Evolutionary conservation across 2,888 invertebrate genomes (phyloP).

Genomic region (Idaea dimidiata): DNA sequence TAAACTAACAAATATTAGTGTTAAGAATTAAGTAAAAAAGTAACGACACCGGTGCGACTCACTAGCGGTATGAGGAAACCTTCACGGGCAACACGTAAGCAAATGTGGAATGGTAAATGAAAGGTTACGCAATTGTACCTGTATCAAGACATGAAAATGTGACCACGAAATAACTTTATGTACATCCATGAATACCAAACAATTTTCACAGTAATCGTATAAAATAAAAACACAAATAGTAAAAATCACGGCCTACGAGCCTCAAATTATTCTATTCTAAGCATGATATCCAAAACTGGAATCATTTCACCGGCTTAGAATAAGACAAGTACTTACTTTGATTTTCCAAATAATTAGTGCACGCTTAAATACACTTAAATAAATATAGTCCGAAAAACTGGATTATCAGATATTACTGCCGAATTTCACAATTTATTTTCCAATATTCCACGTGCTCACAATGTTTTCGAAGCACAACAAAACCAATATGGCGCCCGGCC

Average conservation of each 20-base stretch:
- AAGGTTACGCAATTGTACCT: conserved; percentile 76
- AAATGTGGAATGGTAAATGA: conserved; percentile 72
- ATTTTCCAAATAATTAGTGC: conserved; percentile 49
- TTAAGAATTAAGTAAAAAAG: conserved; percentile 2
- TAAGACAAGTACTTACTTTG: conserved; percentile 60
- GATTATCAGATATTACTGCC: conserved; percentile 60
- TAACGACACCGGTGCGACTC: conserved; percentile 54
- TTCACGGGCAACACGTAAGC: conserved; percentile 79
- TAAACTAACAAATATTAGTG: conserved; percentile 5
- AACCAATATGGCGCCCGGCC: conserved; percentile 82
- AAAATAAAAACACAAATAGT: conserved; percentile 9
- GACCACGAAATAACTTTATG: conserved; percentile 9
- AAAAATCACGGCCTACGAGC: conserved; percentile 26
- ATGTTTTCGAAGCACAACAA: conserved; percentile 84
- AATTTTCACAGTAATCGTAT: not conserved
- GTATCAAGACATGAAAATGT: conserved; percentile 42
- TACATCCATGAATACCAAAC: conserved; percentile 5
- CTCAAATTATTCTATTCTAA: conserved; percentile 27
- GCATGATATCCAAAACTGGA: conserved; percentile 56
- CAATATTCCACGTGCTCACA: conserved; percentile 85
- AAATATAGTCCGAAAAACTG: conserved; percentile 47
- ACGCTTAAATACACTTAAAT: conserved; percentile 47
- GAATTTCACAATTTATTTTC: conserved; percentile 69
- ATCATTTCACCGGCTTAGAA: conserved; percentile 57
- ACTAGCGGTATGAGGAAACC: conserved; percentile 71